Conservation (phyloP, 2,113 vertebrate genomes). For the Falco punctatus region DNA sequence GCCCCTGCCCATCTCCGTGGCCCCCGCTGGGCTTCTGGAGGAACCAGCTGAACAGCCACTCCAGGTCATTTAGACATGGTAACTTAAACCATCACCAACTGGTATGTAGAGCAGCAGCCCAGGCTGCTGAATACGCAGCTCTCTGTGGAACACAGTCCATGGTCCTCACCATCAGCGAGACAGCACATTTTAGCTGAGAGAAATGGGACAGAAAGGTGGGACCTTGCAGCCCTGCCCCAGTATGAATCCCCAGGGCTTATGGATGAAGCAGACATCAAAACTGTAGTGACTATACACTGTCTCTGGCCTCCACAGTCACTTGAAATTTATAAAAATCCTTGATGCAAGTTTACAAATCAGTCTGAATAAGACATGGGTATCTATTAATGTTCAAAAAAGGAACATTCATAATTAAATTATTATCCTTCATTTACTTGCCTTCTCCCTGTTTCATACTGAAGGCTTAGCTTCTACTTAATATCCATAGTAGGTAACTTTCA, state of each 20-base stretch:
- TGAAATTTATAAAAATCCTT: not conserved
- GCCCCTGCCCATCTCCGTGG: too few species aligned
- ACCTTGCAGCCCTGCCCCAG: not conserved
- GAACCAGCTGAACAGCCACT: accelerated
- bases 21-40: too few species aligned
- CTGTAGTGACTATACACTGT: not conserved
- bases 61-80: not conserved
- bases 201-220: not conserved
- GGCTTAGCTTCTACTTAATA: not conserved
- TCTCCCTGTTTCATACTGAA: not conserved
- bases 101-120: not conserved
- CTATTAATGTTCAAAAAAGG: not conserved
- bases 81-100: too few species aligned
- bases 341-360: not conserved
- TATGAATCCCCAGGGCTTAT: not conserved
- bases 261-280: not conserved
- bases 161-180: not conserved
- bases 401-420: not conserved
- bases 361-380: not conserved
- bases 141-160: accelerated
- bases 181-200: accelerated
- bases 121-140: not conserved
- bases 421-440: not conserved
- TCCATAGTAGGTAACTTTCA: not conserved
- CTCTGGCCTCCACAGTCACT: not conserved